These are phyloP conservation scores for Craterocephalus amniculus DNA, from an alignment of 2,797 vertebrate genomes.

Conservation along the genomic window DNA sequence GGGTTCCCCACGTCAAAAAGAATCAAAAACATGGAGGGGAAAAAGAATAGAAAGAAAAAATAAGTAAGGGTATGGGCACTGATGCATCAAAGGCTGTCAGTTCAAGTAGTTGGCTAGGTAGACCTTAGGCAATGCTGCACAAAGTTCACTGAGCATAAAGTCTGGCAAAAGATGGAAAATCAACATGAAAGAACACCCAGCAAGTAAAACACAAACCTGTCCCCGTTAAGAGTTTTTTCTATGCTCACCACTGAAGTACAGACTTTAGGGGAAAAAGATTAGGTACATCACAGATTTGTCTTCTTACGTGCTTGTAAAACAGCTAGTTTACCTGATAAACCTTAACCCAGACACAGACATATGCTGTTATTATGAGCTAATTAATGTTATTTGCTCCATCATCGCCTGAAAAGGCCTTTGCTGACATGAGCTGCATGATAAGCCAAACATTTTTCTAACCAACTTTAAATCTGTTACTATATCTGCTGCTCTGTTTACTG, in stretches of 20 bases:
- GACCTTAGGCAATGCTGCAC: slow-evolving; percentile 46
- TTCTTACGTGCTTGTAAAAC: background rate
- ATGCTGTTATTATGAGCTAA: background rate
- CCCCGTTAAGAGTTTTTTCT: slow-evolving; percentile 10
- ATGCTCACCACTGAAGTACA: background rate
- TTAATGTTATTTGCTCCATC: background rate
- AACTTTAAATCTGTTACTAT: too few relatives aligned
- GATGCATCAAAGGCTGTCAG: slow-evolving; percentile 67
- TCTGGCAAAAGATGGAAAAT: slow-evolving; percentile 42
- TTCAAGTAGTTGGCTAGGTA: slow-evolving; percentile 41
- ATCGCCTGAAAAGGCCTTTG: background rate
- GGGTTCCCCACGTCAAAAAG: slow-evolving; percentile 37
- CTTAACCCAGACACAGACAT: background rate
- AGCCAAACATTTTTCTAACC: too few relatives aligned
- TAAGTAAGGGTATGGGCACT: slow-evolving; percentile 40
- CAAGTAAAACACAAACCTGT: slow-evolving; percentile 11
- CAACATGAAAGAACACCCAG: slow-evolving; percentile 19
- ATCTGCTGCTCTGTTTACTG: too few relatives aligned
- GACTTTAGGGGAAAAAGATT: background rate
- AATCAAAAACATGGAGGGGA: slow-evolving; percentile 36
- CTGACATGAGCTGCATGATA: background rate
- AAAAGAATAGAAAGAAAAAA: slow-evolving; percentile 23
- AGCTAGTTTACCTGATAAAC: background rate
- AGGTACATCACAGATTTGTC: background rate
- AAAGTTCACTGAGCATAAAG: slow-evolving; percentile 56